phyloP scores from a whole-genome alignment of 1,140 invertebrate genomes.

The Neoseiulus cucumeris region DNA sequence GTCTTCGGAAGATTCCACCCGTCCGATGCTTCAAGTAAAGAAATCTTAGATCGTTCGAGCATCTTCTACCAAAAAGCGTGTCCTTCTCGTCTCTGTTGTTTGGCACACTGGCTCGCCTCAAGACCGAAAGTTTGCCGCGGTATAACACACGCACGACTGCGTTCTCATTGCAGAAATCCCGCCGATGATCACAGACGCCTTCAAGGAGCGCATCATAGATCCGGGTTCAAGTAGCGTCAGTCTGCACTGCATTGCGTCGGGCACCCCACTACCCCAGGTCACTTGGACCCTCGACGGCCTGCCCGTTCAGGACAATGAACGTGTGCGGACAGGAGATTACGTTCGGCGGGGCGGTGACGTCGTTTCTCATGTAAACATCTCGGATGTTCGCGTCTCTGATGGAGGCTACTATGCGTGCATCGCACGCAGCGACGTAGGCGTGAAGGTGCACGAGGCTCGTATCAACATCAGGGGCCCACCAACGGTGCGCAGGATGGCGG shows the following conservation, averaged over 20 bases:
- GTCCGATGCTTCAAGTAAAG: too few species aligned
- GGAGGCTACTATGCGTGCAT: conserved; percentile 79
- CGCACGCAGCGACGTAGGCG: conserved; percentile 73
- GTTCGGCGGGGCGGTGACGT: conserved; percentile 46
- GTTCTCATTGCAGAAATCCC: background rate
- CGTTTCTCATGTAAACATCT: conserved; percentile 79
- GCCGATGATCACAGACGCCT: conserved; percentile 6
- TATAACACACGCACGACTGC: background rate
- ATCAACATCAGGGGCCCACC: conserved; percentile 79
- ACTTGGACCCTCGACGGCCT: conserved; percentile 20
- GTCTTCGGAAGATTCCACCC: too few species aligned
- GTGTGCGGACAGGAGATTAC: conserved; percentile 23
- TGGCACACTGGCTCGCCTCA: too few species aligned
- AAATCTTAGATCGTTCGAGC: too few species aligned
- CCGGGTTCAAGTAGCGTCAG: conserved; percentile 14
- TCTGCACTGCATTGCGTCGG: conserved; percentile 18
- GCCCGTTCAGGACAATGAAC: conserved; percentile 20
- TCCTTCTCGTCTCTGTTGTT: too few species aligned
- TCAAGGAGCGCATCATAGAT: conserved; percentile 4
- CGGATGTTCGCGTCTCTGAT: conserved; percentile 70
- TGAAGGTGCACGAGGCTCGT: conserved; percentile 57
- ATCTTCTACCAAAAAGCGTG: too few species aligned
- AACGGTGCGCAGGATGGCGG: conserved; percentile 54
- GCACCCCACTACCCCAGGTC: conserved; percentile 17
- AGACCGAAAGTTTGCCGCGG: background rate